phyloP scores from a whole-genome alignment of 2,113 vertebrate species.

The Zingel zingel region DNA sequence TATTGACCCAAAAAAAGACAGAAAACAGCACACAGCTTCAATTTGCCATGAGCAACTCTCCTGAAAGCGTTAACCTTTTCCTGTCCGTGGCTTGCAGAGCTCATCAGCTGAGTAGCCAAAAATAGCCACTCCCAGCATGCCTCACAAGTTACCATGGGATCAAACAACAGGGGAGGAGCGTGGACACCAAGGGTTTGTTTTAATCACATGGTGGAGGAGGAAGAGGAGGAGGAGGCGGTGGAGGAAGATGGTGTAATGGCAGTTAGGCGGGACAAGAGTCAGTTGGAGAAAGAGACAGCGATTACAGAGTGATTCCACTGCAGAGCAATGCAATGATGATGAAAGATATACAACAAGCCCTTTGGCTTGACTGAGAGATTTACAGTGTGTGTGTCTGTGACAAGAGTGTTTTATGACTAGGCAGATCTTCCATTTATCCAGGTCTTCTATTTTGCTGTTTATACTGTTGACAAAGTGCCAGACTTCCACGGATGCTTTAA shows the following conservation, averaged over 20 bases:
- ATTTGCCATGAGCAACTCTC: slow-evolving; percentile 32
- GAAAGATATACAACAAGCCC: slow-evolving; percentile 37
- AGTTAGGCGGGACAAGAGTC: not conserved
- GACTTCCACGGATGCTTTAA: not conserved
- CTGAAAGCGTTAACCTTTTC: slow-evolving; percentile 37
- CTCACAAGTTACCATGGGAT: slow-evolving; percentile 55
- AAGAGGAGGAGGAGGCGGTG: not conserved
- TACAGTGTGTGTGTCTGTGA: slow-evolving; percentile 6
- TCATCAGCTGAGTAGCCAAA: slow-evolving; percentile 44
- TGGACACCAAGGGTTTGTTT: slow-evolving; percentile 42
- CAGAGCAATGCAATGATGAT: slow-evolving; percentile 31
- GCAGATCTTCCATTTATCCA: slow-evolving; percentile 22
- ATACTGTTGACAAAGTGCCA: slow-evolving; percentile 28
- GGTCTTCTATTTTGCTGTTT: slow-evolving; percentile 30
- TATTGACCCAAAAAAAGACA: not conserved
- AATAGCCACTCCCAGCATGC: slow-evolving; percentile 61
- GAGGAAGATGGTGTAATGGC: not conserved
- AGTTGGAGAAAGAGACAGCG: not conserved
- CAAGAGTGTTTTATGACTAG: slow-evolving; percentile 12
- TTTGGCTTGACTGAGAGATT: slow-evolving; percentile 27
- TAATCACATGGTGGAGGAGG: slow-evolving; percentile 51
- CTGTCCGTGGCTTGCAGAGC: slow-evolving; percentile 14
- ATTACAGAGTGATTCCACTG: slow-evolving; percentile 51
- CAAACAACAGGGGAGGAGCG: slow-evolving; percentile 35
- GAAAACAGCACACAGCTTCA: not conserved